These are phyloP conservation scores for Clarias gariepinus DNA, from an alignment of 2,113 vertebrate genomes.

Conservation along the genomic window DNA sequence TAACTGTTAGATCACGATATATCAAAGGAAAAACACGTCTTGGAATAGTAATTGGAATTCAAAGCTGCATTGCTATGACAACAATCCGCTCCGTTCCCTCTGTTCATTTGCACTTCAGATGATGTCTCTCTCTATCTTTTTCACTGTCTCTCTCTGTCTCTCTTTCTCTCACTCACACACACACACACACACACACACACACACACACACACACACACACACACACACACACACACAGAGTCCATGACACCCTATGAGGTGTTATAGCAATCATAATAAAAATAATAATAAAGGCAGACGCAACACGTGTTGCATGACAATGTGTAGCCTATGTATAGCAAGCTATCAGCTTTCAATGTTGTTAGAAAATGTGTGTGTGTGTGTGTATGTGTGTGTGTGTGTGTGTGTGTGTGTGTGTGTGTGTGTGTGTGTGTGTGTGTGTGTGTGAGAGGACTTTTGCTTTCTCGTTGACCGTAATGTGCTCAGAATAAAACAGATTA, in stretches of 20 bases:
- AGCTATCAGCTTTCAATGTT: neutral
- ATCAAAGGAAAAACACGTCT: neutral
- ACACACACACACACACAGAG: neutral
- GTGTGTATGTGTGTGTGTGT: too few relatives aligned
- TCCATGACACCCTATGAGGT: neutral
- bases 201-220: neutral
- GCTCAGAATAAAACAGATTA: slow-evolving; percentile 16
- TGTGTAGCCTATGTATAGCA: neutral
- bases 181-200: neutral
- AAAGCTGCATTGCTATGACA: slow-evolving; percentile 36
- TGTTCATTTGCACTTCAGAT: slow-evolving; percentile 5
- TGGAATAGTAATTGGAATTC: slow-evolving; percentile 22
- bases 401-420: neutral
- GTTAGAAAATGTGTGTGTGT: neutral
- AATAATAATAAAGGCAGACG: neutral
- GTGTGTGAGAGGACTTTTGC: neutral
- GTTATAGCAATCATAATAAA: slow-evolving; percentile 13
- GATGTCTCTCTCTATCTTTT: neutral
- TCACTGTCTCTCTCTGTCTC: neutral
- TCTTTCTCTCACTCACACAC: neutral
- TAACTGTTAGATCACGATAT: neutral
- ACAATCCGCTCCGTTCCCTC: slow-evolving; percentile 3
- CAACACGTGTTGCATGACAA: neutral
- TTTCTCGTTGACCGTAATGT: neutral
- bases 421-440: neutral